Evolutionary conservation across 2,113 vertebrate species (phyloP).

Genomic region (Silurus asotus): DNA sequence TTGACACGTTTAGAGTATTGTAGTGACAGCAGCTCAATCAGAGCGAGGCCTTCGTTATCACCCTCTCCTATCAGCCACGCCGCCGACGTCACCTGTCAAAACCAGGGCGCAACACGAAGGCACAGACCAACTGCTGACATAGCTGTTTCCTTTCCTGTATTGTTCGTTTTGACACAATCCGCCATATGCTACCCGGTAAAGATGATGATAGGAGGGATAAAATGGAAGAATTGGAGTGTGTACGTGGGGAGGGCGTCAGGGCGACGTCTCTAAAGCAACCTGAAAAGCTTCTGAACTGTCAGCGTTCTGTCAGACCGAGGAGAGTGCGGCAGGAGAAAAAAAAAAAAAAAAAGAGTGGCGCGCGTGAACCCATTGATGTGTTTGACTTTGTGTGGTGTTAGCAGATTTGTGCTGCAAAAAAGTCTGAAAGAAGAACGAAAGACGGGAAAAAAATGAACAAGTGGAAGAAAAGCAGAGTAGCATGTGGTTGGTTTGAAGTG

Average conservation of each 20-base stretch:
- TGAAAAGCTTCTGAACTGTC: slow-evolving; percentile 87
- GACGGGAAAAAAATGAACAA: slow-evolving; percentile 43
- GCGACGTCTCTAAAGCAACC: slow-evolving; percentile 80
- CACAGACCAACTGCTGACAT: slow-evolving; percentile 89
- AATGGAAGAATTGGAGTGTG: slow-evolving; percentile 78
- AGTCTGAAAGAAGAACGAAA: slow-evolving; percentile 65
- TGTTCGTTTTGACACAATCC: slow-evolving; percentile 89
- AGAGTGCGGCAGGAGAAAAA: slow-evolving; percentile 75
- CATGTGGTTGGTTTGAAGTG: slow-evolving; percentile 77
- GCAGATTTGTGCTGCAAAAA: slow-evolving; percentile 78
- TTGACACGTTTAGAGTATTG: slow-evolving; percentile 56
- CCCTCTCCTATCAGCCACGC: slow-evolving; percentile 74
- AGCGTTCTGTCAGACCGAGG: slow-evolving; percentile 89
- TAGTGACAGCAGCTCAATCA: slow-evolving; percentile 63
- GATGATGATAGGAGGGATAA: slow-evolving; percentile 85
- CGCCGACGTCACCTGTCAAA: slow-evolving; percentile 84
- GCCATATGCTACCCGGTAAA: slow-evolving; percentile 88
- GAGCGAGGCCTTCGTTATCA: slow-evolving; percentile 74
- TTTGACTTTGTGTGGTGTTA: slow-evolving; percentile 87
- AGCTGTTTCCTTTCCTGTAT: slow-evolving; percentile 86
- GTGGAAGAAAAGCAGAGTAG: slow-evolving; percentile 52
- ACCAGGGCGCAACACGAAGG: slow-evolving; percentile 81
- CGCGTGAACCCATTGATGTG: slow-evolving; percentile 78
- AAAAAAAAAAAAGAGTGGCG: slow-evolving; percentile 76
- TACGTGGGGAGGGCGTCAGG: slow-evolving; percentile 75